Evolutionary conservation across 23 tunicate species (phyloP).

Genomic region (Oikopleura dioica): DNA sequence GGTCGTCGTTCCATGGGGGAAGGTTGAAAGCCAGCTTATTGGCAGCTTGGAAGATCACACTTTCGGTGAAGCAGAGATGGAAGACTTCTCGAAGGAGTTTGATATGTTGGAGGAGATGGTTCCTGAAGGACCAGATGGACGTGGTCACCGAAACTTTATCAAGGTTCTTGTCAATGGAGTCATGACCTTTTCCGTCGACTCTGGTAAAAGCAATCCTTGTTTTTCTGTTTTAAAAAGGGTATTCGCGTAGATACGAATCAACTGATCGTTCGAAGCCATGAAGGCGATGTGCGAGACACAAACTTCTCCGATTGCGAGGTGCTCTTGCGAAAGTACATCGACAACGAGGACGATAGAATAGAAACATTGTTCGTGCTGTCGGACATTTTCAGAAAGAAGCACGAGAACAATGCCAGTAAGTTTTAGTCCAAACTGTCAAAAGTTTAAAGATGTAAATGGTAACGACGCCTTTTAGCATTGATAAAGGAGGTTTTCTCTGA

Average conservation of each 20-base stretch:
- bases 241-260: not conserved
- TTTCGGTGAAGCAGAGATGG: not conserved
- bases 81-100: not conserved
- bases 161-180: not conserved
- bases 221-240: not conserved
- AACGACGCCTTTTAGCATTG: not conserved
- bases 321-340: not conserved
- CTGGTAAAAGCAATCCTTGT: not conserved
- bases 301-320: not conserved
- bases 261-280: not conserved
- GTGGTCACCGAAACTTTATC: not conserved
- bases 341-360: not conserved
- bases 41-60: not conserved
- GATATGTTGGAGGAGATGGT: not conserved
- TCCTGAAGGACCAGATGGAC: not conserved
- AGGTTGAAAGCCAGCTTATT: not conserved
- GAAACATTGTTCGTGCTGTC: not conserved
- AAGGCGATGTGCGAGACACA: not conserved
- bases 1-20: not conserved
- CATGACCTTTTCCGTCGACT: not conserved
- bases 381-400: not conserved
- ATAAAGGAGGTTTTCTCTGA: not conserved
- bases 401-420: conserved; percentile 11
- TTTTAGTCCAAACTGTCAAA: no score
- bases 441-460: not conserved